Evolutionary conservation across 2,888 invertebrate species (phyloP), one percentile per base, ranked within the genome.

Genomic region (Achlya flavicornis): DNA sequence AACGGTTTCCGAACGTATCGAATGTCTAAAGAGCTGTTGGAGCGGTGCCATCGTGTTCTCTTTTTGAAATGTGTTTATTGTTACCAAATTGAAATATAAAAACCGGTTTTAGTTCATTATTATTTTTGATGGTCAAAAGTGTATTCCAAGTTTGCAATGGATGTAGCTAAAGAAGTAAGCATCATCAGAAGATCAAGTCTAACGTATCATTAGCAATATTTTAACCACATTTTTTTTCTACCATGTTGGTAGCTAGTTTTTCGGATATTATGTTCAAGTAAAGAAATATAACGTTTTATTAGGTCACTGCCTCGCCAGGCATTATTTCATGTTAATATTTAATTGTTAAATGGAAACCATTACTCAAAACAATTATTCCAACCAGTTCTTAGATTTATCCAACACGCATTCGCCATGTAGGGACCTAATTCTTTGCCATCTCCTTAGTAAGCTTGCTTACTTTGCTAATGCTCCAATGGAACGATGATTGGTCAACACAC

Each of bases 1-100:
- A 70, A 68, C 65, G 67, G 68, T 66, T 74, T 71, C 71, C 65
- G 64, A 70, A 70, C 64, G 70, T 76, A 74, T 77, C 76, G 59
- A 68, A 67, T 77, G 62, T 63, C 73, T 57, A 38, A 53, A 38
- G 35, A 53, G 53, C 53, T 53, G 53, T 41, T 60, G 19, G 60
- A 60, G 26, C 53, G 53, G 53, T 53, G 53, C 53, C 60, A 60
- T 26, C 60, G 41, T 60, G 60, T 60, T 60, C 41, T 60, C 19
- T 60, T 60, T 60, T 41, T 41, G 41, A 60, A 43, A 60, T 53
- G 53, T 19, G 19, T 53, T 53, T 53, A 19, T 46, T 59, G 59
- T 60, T 19, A 60, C 41, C 14, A 60, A n/a, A 60, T 60, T 60
- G 19, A 43, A 60, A 35, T 35, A 35, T n/a, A 8, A n/a, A 46